Base-by-base conservation (phyloP, 2,888 invertebrate genomes). In the Mactromeris polynyma region DNA sequence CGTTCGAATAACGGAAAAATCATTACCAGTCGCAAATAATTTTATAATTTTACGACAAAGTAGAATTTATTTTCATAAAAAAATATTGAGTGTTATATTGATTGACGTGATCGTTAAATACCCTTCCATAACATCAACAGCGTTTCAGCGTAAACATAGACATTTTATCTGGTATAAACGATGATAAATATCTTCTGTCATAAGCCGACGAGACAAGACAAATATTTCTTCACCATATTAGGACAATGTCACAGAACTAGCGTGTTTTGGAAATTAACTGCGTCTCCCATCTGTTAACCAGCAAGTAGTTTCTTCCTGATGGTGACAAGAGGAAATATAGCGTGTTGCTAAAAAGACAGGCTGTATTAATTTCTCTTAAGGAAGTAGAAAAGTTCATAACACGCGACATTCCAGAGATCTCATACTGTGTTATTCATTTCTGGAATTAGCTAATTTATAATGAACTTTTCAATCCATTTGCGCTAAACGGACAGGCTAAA, bases 351-450 rank as follows among this genome's bases (percentile, higher is more conserved):
- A 4, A 26, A 64, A 2, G 58, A 64, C 58, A 64, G 26, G 58
- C 26, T 64, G 9, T 64, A 64, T 64, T 64, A 64, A 64, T 64
- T 64, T 64, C 58, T 64, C 58, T n/a, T 26, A 26, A 64, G 26
- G n/a, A 2, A n/a, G n/a, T 9, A 26, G 26, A 26, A 64, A 64
- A 7, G 26, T 64, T 64, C 26, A 64, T 26, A 26, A 26, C 58
- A 64, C 58, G 58, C 58, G 26, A 64, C 26, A 0, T 26, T 26
- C 58, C 26, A 26, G 4, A 26, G 26, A 64, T 26, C n/a, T 64
- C 58, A 64, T 64, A 64, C 58, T n/a, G 58, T 64, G n/a, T 64
- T n/a, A 64, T 64, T 26, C 9, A 64, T 64, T 64, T 64, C 26
- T 26, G 46, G 58, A 26, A 64, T 64, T 64, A 64, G 58, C 58